Evolutionary conservation across 1,140 invertebrate species (phyloP).

Genomic region (Musca vetustissima): DNA sequence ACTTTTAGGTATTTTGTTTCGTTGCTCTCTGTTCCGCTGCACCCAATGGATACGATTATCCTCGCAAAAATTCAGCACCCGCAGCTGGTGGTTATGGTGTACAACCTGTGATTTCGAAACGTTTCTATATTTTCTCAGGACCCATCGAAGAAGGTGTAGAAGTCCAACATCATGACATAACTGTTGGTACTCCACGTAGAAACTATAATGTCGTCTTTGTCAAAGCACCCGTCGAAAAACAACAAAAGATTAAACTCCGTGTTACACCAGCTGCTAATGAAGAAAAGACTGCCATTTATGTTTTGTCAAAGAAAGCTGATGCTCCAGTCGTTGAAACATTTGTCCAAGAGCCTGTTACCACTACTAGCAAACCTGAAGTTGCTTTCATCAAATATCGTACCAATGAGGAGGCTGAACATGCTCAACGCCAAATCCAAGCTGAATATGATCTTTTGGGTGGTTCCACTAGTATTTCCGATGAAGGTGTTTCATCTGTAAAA

Average conservation of each 20-base stretch:
- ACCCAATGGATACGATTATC: slow-evolving; percentile 27
- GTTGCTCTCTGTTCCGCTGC: slow-evolving; percentile 12
- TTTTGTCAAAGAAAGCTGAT: slow-evolving; percentile 67
- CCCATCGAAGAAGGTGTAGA: slow-evolving; percentile 30
- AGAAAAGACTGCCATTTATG: slow-evolving; percentile 80
- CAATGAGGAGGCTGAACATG: slow-evolving; percentile 56
- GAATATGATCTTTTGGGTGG: slow-evolving; percentile 33
- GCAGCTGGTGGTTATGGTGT: not conserved
- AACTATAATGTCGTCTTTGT: slow-evolving; percentile 84
- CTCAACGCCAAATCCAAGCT: slow-evolving; percentile 31
- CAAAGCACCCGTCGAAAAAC: slow-evolving; percentile 70
- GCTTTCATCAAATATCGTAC: slow-evolving; percentile 72
- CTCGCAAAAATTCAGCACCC: slow-evolving; percentile 8
- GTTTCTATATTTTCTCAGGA: slow-evolving; percentile 31
- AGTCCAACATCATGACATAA: slow-evolving; percentile 13
- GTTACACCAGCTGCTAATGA: slow-evolving; percentile 64
- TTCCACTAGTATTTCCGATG: slow-evolving; percentile 23
- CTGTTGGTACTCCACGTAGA: slow-evolving; percentile 62
- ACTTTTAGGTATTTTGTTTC: slow-evolving; percentile 23
- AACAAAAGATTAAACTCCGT: slow-evolving; percentile 64
- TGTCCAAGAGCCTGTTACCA: slow-evolving; percentile 20
- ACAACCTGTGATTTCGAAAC: slow-evolving; percentile 30
- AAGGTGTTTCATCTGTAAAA: slow-evolving; percentile 27
- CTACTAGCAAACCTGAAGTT: slow-evolving; percentile 63
- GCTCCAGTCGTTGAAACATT: slow-evolving; percentile 26